These are phyloP conservation scores for Cataglyphis hispanica DNA, from an alignment of 1,140 invertebrate genomes.

Conservation along the genomic window DNA sequence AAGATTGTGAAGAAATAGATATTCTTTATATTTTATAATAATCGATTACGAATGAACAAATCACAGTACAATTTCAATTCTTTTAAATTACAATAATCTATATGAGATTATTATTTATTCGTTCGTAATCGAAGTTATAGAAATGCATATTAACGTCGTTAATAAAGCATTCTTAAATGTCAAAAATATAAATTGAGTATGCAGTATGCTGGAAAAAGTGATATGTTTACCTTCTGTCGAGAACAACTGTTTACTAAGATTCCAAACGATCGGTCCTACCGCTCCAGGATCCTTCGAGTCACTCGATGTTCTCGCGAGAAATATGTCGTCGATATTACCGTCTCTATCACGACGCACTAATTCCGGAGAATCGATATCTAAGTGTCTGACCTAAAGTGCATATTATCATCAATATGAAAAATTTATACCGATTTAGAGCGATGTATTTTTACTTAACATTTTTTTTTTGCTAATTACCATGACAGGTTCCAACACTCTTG, in stretches of 20 bases:
- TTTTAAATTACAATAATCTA: background rate
- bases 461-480: slow-evolving; percentile 73
- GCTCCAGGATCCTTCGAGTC: slow-evolving; percentile 91
- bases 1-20: slow-evolving; percentile 51
- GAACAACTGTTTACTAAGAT: slow-evolving; percentile 87
- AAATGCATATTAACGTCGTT: background rate
- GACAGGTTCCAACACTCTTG: slow-evolving; percentile 92
- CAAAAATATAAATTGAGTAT: background rate
- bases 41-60: slow-evolving; percentile 44
- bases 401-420: background rate
- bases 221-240: slow-evolving; percentile 78
- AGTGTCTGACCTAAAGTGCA: slow-evolving; percentile 77
- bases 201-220: background rate
- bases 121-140: slow-evolving; percentile 34
- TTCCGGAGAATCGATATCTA: slow-evolving; percentile 82
- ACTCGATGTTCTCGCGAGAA: slow-evolving; percentile 81
- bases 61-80: background rate
- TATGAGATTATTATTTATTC: background rate
- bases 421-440: background rate
- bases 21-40: background rate
- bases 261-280: slow-evolving; percentile 93
- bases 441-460: background rate
- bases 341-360: slow-evolving; percentile 66
- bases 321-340: slow-evolving; percentile 67
- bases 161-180: background rate